phyloP scores from a whole-genome alignment of 2,113 vertebrate species.

The Hemichromis elongatus region DNA sequence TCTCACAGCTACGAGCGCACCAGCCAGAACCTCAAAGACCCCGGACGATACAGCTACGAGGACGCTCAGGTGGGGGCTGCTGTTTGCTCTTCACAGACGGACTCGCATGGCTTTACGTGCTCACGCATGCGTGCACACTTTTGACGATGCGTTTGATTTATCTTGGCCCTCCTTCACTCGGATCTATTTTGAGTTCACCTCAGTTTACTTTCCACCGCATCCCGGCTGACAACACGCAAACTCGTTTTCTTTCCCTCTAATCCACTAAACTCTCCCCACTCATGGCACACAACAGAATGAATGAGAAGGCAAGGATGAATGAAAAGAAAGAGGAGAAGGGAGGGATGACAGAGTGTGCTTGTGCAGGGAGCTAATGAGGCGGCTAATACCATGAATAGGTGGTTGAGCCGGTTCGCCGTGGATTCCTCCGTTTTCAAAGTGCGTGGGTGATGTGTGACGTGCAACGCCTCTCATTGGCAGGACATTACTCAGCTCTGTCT shows the following conservation, averaged over 20 bases:
- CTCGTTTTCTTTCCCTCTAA: not conserved
- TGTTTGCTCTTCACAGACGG: not conserved
- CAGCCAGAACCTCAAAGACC: conserved; percentile 94
- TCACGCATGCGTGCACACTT: not conserved
- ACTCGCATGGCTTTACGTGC: not conserved
- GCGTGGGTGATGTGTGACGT: conserved; percentile 24
- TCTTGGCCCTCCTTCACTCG: not conserved
- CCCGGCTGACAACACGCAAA: not conserved
- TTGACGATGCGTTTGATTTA: not conserved
- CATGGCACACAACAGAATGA: conserved; percentile 22
- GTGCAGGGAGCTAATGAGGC: conserved; percentile 57
- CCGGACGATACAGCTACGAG: conserved; percentile 92
- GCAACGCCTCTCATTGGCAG: conserved; percentile 15
- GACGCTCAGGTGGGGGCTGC: conserved; percentile 84
- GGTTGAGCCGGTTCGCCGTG: not conserved
- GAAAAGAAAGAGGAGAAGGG: not conserved
- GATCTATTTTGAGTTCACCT: not conserved
- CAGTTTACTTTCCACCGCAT: not conserved
- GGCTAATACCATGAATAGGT: conserved; percentile 38
- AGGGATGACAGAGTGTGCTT: conserved; percentile 38
- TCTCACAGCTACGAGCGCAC: conserved; percentile 95
- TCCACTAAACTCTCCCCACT: conserved; percentile 5
- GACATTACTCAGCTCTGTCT: conserved; percentile 42
- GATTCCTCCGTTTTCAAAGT: conserved; percentile 26
- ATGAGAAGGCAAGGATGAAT: not conserved